Conservation (phyloP, 2,113 vertebrate genomes). For the Macaca nemestrina region DNA sequence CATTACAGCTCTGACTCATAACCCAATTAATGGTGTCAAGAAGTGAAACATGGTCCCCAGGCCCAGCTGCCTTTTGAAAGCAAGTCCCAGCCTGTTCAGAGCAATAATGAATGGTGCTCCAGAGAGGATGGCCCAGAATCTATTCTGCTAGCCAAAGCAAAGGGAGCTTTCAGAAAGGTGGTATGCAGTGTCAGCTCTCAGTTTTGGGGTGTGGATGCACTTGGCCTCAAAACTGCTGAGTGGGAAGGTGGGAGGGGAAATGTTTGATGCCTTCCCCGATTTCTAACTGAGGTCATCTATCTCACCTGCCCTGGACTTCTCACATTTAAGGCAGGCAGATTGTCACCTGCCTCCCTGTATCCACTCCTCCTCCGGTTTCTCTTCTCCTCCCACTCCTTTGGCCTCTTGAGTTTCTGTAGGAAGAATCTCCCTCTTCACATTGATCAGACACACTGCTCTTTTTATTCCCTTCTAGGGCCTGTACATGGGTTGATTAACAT, state of each 20-base stretch:
- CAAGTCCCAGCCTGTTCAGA: constrained; percentile 67
- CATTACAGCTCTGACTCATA: constrained; percentile 81
- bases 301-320: not conserved
- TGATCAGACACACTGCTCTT: not conserved
- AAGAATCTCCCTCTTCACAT: not conserved
- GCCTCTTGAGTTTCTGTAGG: not conserved
- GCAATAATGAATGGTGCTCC: constrained; percentile 42
- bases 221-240: not conserved
- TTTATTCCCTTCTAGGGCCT: not conserved
- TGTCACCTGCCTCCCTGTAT: not conserved
- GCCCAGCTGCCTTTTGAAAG: constrained; percentile 72
- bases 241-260: not conserved
- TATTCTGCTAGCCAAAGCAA: constrained; percentile 3
- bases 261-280: not conserved
- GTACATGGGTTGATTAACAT: fast-evolving
- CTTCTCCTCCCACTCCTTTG: not conserved
- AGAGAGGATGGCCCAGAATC: not conserved
- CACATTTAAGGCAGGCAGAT: not conserved
- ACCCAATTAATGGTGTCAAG: constrained; percentile 81
- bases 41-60: constrained; percentile 77
- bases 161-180: not conserved
- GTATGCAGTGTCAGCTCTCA: not conserved
- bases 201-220: not conserved
- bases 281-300: not conserved
- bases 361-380: not conserved